Percentiles rank a stretch among this genome's conserved stretches.
These are phyloP conservation scores for Nixonia krombeini DNA, from an alignment of 1,140 invertebrate species.

Conservation along the genomic window DNA sequence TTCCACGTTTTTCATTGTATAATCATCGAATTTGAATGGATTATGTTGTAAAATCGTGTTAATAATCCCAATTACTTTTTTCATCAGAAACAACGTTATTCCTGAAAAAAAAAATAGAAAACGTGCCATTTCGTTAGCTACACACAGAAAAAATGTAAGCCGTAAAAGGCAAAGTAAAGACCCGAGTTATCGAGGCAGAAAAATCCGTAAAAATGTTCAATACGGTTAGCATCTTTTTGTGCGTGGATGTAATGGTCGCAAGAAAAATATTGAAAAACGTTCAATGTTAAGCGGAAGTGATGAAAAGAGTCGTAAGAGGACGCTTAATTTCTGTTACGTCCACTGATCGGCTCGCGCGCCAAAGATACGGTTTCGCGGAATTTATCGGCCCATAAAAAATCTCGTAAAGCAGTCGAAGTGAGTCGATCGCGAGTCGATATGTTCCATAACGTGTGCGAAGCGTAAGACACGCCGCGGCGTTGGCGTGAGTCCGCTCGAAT, in stretches of 20 bases:
- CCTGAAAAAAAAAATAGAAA: too few relatives aligned
- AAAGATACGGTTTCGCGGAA: constrained; percentile 38
- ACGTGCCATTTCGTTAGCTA: not conserved
- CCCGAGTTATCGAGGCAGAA: constrained; percentile 1
- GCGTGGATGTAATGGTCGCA: not conserved
- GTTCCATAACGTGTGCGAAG: constrained; percentile 21
- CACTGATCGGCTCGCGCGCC: too few relatives aligned
- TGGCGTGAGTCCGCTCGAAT: constrained; percentile 21
- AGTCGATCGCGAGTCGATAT: constrained; percentile 26
- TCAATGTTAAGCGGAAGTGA: constrained; percentile 33
- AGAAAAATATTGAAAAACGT: constrained; percentile 14
- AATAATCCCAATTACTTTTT: too few relatives aligned
- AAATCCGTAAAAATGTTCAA: not conserved
- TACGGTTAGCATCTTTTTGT: constrained; percentile 2
- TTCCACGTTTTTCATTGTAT: too few relatives aligned
- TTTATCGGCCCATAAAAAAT: constrained; percentile 19
- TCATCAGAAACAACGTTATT: too few relatives aligned
- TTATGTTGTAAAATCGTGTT: too few relatives aligned
- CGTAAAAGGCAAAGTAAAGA: not conserved
- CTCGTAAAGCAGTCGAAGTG: constrained; percentile 27
- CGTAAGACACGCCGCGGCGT: constrained; percentile 24
- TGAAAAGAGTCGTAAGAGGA: constrained; percentile 25
- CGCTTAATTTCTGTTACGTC: constrained; percentile 32
- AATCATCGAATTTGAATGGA: too few relatives aligned
- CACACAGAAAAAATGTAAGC: not conserved